Base-by-base conservation (phyloP, 2,113 vertebrate genomes). In the Scartelaos histophorus region DNA sequence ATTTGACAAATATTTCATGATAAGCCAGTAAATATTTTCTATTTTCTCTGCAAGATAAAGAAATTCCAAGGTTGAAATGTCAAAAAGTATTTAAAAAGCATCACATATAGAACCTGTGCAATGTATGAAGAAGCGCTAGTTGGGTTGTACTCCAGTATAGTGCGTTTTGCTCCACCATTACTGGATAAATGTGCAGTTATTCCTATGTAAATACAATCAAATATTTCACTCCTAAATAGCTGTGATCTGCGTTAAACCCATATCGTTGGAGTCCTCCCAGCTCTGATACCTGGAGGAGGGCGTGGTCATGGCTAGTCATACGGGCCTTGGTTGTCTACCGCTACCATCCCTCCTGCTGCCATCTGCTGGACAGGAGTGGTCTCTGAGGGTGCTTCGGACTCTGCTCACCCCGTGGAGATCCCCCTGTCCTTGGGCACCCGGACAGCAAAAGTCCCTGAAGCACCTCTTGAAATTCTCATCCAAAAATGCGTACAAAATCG, bases 381-480 rank as follows among this genome's bases (percentile, higher is more conserved):
- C 94, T 21, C 96, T 91, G 19, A 96, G 80, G 0, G 94, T 95
- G 86, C 94, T 98, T 82, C 95, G 92, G 71, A 96, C 94, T 71
- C 95, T 92, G 74, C 88, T 95, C 51, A 93, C 92, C 35, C 90
- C 94, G 66, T 94, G 94, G 13, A 92, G 87, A 38, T 95, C 94
- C 76, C 93, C 47, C 21, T 90, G 90, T 82, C 91, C 81, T 62
- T 89, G 92, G 19, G 91, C n/a, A 1, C 82, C 77, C 0, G 94
- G 95, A 83, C 95, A 97, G 89, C 98, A 99, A 80, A 99, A 98
- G 91, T 99, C 96, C 78, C 95, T 94, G 90, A 99, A 99, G 82
- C 97, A 99, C 0, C 97, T 90, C 89, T 99, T 99, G 88, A 99
- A 99, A 87, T 99, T 99, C 85, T 99, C 97, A 67, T 99, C 97